Conservation (phyloP, 2,797 vertebrate species). For the Podarcis lilfordi region DNA sequence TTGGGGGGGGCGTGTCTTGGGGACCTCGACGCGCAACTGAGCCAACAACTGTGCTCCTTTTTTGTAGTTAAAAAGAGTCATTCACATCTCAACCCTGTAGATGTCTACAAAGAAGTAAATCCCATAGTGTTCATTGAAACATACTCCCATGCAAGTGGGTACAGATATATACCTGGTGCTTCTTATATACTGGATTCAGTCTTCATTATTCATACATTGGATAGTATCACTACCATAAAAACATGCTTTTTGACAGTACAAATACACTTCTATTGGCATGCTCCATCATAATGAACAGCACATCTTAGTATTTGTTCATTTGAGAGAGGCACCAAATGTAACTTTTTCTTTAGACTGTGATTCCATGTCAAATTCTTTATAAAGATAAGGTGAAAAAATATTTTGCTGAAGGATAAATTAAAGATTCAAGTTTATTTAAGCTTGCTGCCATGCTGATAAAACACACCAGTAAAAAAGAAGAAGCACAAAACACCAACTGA, state of each 20-base stretch:
- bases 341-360: conserved; percentile 21
- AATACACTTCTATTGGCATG: neutral
- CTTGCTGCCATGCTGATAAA: neutral
- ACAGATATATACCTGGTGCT: neutral
- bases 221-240: neutral
- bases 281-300: neutral
- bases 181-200: neutral
- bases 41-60: neutral
- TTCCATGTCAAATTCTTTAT: neutral
- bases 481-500: neutral
- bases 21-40: too few species aligned
- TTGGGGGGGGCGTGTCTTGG: too few species aligned
- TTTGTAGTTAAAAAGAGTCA: neutral
- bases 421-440: conserved; percentile 1
- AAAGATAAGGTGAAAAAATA: conserved; percentile 31
- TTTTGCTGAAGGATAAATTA: conserved; percentile 30
- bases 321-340: neutral
- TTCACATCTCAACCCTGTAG: neutral
- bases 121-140: neutral
- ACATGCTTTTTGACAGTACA: neutral
- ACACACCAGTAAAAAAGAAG: neutral
- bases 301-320: neutral
- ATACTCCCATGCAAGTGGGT: neutral
- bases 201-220: neutral
- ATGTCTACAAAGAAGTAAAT: neutral